A percentile compares a stretch with the other conserved stretches of the same genome.
phyloP scores from a whole-genome alignment of 2,797 vertebrate genomes.

The Cyprinodon diabolis region DNA sequence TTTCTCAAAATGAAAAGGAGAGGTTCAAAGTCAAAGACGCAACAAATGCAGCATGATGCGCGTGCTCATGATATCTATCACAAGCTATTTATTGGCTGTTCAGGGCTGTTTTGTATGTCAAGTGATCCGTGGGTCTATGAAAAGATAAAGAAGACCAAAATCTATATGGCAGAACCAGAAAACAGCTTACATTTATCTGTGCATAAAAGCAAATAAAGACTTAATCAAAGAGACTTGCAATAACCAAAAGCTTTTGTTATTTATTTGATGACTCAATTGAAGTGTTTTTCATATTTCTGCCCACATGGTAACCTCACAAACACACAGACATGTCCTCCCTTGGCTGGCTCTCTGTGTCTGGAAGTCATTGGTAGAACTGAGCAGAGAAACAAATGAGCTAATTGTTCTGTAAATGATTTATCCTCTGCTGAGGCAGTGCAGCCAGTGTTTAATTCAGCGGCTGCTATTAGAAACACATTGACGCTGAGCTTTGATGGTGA shows the following conservation, averaged over 20 bases:
- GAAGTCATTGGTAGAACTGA: constrained; percentile 77
- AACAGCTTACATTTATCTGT: constrained; percentile 25
- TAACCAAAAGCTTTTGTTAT: neutral
- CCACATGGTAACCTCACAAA: constrained; percentile 32
- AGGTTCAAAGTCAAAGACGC: constrained; percentile 16
- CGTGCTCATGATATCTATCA: constrained; percentile 32
- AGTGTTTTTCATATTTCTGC: constrained; percentile 11
- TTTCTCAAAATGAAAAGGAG: constrained; percentile 40
- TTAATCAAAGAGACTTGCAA: constrained; percentile 8
- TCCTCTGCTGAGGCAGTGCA: constrained; percentile 73
- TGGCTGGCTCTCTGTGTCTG: constrained; percentile 65
- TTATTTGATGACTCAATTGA: constrained; percentile 28
- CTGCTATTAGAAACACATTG: constrained; percentile 82
- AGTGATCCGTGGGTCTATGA: constrained; percentile 46
- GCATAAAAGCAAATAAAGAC: neutral
- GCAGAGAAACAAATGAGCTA: constrained; percentile 81
- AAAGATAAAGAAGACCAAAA: constrained; percentile 50
- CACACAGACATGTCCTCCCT: constrained; percentile 38
- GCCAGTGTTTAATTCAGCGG: constrained; percentile 79
- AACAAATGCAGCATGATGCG: constrained; percentile 25
- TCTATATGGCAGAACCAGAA: constrained; percentile 33
- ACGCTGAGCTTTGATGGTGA: constrained; percentile 75
- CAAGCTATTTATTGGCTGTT: constrained; percentile 22
- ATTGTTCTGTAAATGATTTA: constrained; percentile 83
- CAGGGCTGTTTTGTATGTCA: constrained; percentile 46